Evolutionary conservation across 1,140 invertebrate genomes (phyloP), one percentile per base, ranked within the genome.

Genomic region (Pissodes strobi): DNA sequence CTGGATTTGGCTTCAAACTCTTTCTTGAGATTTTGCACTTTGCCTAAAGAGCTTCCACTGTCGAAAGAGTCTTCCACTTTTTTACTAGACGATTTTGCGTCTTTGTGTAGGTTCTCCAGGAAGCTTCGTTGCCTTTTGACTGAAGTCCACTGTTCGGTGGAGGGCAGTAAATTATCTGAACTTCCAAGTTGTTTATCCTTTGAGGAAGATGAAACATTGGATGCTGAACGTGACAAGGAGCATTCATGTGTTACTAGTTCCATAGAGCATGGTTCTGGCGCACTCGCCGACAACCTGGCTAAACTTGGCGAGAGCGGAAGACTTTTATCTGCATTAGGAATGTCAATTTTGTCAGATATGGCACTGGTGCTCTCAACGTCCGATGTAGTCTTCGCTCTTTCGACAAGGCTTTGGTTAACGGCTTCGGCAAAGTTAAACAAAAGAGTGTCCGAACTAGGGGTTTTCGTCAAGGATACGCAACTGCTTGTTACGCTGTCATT

Each of bases 1-100:
- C 78, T 84, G 2, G 86, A 88, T 72, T 91, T 91, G 6, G 90
- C 90, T 79, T 93, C 91, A 75, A 93, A 92, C 74, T 92, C 90
- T 76, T 90, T 90, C 78, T 92, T 93, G 56, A 92, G 83, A 80
- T 88, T 91, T 82, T 87, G 87, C 15, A 94, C 91, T 67, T 88
- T 86, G 8, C 89, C 88, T 2, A 83, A 81, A 15, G 80, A 81
- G 48, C 74, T 49, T 69, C 71, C 13, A 68, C 23, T 27, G 27
- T 15, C 68, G 6, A 68, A 53, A 10, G 67, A 45, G 57, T 72
- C 66, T 22, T 70, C 69, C 2, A 34, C 39, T 68, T 70, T 73
- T 57, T 65, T 69, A 9, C 12, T 60, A 10, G 18, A 19, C n/a
- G 41, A 18, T 2, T 22, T n/a, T 0, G 38, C 25, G 39, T 45